Evolutionary conservation across 2,888 invertebrate species (phyloP).

Genomic region (Polyommatus iphigenia): DNA sequence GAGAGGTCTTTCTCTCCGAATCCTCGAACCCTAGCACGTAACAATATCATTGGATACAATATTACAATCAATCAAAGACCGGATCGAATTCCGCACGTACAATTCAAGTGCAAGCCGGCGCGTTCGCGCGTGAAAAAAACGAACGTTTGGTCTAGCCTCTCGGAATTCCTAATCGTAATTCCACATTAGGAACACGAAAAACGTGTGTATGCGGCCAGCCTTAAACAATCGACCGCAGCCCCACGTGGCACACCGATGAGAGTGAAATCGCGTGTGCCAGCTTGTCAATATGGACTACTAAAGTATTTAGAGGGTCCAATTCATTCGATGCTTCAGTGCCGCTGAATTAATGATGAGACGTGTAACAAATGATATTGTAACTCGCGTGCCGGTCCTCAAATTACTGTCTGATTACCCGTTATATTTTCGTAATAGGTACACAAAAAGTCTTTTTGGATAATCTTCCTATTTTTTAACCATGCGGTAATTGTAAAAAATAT

Average conservation of each 20-base stretch:
- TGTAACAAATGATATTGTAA: conserved; percentile 27
- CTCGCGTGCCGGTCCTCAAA: background rate
- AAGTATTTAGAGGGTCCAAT: conserved; percentile 31
- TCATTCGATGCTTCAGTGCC: conserved; percentile 28
- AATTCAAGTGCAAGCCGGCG: no score
- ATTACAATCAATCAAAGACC: no score
- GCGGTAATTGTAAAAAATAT: background rate
- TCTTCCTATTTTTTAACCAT: background rate
- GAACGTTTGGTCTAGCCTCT: no score
- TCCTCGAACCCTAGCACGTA: no score
- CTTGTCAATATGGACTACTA: conserved; percentile 28
- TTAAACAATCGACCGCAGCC: background rate
- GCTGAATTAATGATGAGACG: conserved; percentile 23
- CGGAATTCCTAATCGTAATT: no score
- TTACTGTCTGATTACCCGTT: background rate
- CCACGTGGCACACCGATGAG: background rate
- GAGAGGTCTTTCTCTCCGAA: no score
- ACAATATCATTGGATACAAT: no score
- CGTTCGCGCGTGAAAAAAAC: no score
- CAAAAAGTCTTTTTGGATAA: background rate
- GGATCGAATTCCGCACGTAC: no score
- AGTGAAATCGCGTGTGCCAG: conserved; percentile 24
- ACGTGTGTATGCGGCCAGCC: no score
- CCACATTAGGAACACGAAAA: no score
- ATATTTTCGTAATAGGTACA: background rate